Base-by-base conservation (phyloP, 2,888 invertebrate genomes). In the Eupithecia vulgata region DNA sequence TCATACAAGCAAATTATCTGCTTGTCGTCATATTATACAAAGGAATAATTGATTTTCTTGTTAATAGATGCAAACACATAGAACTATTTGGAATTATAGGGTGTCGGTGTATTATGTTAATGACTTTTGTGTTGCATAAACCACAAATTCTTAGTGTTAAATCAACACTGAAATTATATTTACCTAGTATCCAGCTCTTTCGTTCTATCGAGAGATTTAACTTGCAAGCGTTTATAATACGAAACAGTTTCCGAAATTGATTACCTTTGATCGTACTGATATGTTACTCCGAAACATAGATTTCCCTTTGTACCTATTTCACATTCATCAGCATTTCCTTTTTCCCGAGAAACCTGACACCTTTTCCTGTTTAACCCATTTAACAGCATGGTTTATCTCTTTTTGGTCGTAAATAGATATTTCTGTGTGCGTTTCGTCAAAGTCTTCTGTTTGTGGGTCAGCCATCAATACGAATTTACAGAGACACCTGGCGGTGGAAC, bases 381-480 rank as follows among this genome's bases (percentile, higher is more conserved):
- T 75, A 62, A 76, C 76, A 75, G 45, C 71, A 52, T 72, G 71
- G 67, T 66, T 76, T 72, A 73, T 70, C 77, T 81, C 76, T 74
- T 81, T 76, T 77, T 73, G 68, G 71, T 73, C 78, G 68, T 72
- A 64, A 67, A 72, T 25, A 66, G 15, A 34, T 81, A 77, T 79
- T 78, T 74, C 76, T 73, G 78, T 70, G 68, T 64, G 64, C 68
- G 72, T 77, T 79, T 74, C 79, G 74, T 78, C 76, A 75, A 78
- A 82, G 85, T 85, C 83, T 85, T 85, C 83, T 78, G 78, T 79
- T 86, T 77, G 82, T 90, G 81, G 89, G 89, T 88, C 88, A 87
- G 59, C 76, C 77, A 76, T 74, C 68, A 62, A 75, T 71, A 67
- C 74, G 77, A 79, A 75, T 77, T 75, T 74, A 62, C 65, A 72